Base-by-base conservation (phyloP, 1,140 invertebrate species). In the Mya arenaria region DNA sequence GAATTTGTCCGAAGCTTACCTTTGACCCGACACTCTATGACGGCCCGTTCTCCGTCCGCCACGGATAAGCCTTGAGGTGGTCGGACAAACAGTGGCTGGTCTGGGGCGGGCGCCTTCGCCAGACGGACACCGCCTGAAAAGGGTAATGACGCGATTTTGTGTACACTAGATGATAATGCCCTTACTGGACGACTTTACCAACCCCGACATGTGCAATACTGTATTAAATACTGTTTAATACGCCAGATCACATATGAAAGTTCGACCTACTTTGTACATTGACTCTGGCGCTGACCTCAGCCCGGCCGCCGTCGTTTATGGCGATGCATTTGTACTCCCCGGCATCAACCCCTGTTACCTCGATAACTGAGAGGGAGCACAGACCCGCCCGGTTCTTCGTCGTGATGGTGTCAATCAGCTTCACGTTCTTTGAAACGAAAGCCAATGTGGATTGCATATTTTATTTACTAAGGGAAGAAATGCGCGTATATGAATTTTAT, bases 291-390 rank as follows among this genome's bases (percentile, higher is more conserved):
- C 85, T 87, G 36, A 89, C 85, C 25, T 87, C 86, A 10, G 96
- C 97, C 86, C 95, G 94, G 89, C 98, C 98, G 48, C 96, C 96
- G 34, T 95, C 95, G 91, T 98, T 99, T 71, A 96, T 96, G 13
- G 98, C 97, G 85, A 96, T 95, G 93, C 98, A 99, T 78, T 97
- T 95, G 92, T 99, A 99, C 90, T 98, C 97, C 41, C 98, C 99
- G 88, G 95, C 95, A 93, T 99, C 98, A 86, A 95, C 94, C 4
- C 97, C 96, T 95, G 98, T 98, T 89, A 98, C 97, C 91, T 98
- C 97, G 10, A 96, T 96, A 84, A 99, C 98, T 86, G 96, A 95
- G 75, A 99, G 92, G 89, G 97, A 97, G 66, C 86, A 87, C 30
- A 83, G 66, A 10, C 88, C 88, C n/a, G 74, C 75, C 32, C 81